Evolutionary conservation across 2,888 invertebrate species (phyloP).

Genomic region (Philopedon plagiatum): DNA sequence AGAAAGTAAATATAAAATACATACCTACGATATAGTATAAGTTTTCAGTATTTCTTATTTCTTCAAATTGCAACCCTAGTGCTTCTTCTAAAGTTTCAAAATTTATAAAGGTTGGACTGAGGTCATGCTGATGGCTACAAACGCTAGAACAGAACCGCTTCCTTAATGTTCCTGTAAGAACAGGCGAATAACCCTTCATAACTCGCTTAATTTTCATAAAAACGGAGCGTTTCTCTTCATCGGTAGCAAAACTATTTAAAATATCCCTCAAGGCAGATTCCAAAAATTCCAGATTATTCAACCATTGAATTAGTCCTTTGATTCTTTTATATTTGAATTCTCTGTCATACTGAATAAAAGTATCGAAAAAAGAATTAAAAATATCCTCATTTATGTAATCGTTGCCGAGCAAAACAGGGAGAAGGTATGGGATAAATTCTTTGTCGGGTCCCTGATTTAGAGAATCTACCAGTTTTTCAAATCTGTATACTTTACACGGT

Average conservation of each 20-base stretch:
- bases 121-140: background rate
- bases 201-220: constrained; percentile 74
- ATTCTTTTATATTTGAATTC: constrained; percentile 75
- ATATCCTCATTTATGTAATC: constrained; percentile 82
- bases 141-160: constrained; percentile 73
- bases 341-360: too few species aligned
- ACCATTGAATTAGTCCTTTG: constrained; percentile 81
- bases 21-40: too few species aligned
- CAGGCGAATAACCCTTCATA: constrained; percentile 75
- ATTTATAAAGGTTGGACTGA: too few species aligned
- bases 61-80: too few species aligned
- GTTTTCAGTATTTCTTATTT: too few species aligned
- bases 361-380: constrained; percentile 77
- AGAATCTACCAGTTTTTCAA: constrained; percentile 77
- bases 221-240: constrained; percentile 60
- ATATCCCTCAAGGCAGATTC: constrained; percentile 81
- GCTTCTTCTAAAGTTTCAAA: too few species aligned
- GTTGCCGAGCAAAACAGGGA: constrained; percentile 90
- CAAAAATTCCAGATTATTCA: constrained; percentile 76
- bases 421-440: constrained; percentile 72
- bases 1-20: too few species aligned
- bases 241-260: constrained; percentile 72
- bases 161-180: constrained; percentile 72
- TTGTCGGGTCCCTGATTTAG: constrained; percentile 66
- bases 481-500: constrained; percentile 79